Conservation (phyloP, 1,140 invertebrate genomes). For the Aphelenchoides avenae region DNA sequence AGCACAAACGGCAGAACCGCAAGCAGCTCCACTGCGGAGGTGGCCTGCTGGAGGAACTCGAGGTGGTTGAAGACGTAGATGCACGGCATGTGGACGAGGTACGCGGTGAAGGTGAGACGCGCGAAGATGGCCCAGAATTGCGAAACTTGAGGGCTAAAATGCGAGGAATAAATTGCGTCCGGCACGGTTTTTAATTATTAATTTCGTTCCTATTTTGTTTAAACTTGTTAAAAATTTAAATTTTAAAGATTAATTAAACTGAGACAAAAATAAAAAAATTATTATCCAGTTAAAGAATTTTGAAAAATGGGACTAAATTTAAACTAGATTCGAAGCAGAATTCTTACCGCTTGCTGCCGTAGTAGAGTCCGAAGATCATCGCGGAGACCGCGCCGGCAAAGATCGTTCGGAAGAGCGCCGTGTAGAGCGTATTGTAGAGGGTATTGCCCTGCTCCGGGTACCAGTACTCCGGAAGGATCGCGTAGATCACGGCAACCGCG, state of each 20-base stretch:
- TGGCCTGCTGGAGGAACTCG: constrained; percentile 42
- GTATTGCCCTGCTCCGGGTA: constrained; percentile 54
- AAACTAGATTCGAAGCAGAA: no score
- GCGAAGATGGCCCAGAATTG: constrained; percentile 44
- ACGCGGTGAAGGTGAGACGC: constrained; percentile 53
- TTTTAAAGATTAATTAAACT: no score
- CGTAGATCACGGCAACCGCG: constrained; percentile 43
- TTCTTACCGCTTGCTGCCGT: no score
- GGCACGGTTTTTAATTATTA: no score
- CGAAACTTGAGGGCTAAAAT: constrained; percentile 20
- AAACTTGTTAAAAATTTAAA: no score
- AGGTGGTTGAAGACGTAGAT: constrained; percentile 53
- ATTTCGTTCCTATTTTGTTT: not conserved
- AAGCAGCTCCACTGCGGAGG: constrained; percentile 35
- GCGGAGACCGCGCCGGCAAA: constrained; percentile 47
- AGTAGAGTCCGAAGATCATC: constrained; percentile 45
- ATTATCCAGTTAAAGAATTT: no score
- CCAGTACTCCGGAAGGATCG: constrained; percentile 57
- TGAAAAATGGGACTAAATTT: constrained; percentile 12
- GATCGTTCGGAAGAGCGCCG: constrained; percentile 49
- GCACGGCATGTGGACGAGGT: constrained; percentile 55
- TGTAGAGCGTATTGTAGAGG: constrained; percentile 56
- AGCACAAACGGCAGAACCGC: constrained; percentile 49
- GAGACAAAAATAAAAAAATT: no score
- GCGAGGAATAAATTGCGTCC: no score